Evolutionary conservation across 2,113 vertebrate species (phyloP), one percentile per base, ranked within the genome.

Genomic region (Notarius quadriscutis): DNA sequence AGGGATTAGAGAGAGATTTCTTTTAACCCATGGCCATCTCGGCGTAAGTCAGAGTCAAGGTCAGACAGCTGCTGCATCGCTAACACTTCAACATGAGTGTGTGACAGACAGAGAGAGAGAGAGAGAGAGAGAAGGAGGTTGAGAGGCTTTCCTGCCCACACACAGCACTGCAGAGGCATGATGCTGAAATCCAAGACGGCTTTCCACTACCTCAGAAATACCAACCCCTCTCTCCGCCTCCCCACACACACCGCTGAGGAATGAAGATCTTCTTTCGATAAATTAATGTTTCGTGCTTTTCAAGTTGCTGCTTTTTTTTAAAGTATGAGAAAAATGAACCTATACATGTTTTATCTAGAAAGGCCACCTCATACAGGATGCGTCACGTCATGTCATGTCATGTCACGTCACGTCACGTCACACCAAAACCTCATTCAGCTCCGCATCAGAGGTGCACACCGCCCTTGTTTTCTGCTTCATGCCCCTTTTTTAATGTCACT

Each of bases 31-130:
- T 20, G 9, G 18, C 22, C 72, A 75, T 51, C 20, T 51, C 48
- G 1, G 72, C 20, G 25, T 55, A 55, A 78, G 12, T 78, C 75
- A 55, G 75, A 78, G 25, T 53, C 50, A 55, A 77, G 84, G 57
- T 85, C 57, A 63, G 72, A 18, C 71, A 77, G 84, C 71, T 85
- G 72, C 71, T 51, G 84, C 71, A 62, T 75, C 34, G 20, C 48
- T 30, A 63, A 77, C 71, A 74, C 57, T 74, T 83, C 58, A 63
- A 50, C 18, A 20, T 5, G 55, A 51, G 30, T 14, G 25, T 41
- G 72, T 5, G 72, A 50, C 9, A 25, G 48, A 25, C 48, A 51
- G 22, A 75, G 17, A 51, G 72, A 50, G 17, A 50, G 48, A 75
- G 72, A 50, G 18, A 75, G 48, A 77, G n/a, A 5, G 27, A 69